These are phyloP conservation scores for Thyatira batis DNA, from an alignment of 2,888 invertebrate genomes.

Conservation along the genomic window DNA sequence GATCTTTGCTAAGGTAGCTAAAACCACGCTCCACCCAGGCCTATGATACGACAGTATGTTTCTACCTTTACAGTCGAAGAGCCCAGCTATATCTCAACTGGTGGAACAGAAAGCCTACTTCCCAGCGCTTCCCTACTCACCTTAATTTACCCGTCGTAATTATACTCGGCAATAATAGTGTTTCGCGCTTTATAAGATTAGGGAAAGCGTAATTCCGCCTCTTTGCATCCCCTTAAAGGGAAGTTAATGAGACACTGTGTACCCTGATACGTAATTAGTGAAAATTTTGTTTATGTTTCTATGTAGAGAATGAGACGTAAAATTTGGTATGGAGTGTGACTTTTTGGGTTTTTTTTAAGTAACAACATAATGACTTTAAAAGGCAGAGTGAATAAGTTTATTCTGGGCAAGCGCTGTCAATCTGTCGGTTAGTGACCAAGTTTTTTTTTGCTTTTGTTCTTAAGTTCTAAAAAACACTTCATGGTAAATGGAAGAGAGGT, in stretches of 20 bases:
- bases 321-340: background rate
- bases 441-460: background rate
- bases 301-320: background rate
- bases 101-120: background rate
- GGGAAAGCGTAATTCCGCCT: conserved; percentile 7
- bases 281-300: conserved; percentile 7
- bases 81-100: background rate
- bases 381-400: too few species aligned
- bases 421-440: too few species aligned
- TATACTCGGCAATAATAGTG: conserved; percentile 15
- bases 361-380: too few species aligned
- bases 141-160: conserved; percentile 9
- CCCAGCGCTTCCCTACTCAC: background rate
- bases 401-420: too few species aligned
- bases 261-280: conserved; percentile 15
- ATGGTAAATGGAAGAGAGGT: too few species aligned
- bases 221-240: conserved; percentile 12
- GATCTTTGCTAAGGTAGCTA: too few species aligned
- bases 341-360: too few species aligned
- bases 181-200: conserved; percentile 10
- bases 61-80: too few species aligned
- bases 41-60: too few species aligned
- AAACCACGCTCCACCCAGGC: too few species aligned
- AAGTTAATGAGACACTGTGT: conserved; percentile 19
- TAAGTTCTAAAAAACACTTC: background rate